Evolutionary conservation across 2,797 vertebrate species (phyloP).

Genomic region (Cirrhinus molitorella): DNA sequence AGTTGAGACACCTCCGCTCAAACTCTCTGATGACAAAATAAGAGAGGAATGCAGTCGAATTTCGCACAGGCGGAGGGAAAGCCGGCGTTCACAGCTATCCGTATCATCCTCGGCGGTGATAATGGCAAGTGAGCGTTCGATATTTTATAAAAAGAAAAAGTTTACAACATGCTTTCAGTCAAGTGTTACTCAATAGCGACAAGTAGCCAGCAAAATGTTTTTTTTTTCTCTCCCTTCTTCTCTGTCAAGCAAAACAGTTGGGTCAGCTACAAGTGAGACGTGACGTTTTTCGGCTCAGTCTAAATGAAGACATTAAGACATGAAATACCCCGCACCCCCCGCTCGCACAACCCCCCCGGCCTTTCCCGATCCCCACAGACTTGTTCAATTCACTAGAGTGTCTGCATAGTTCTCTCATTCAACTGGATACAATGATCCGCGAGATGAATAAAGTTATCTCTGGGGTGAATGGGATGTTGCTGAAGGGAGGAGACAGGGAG

Average conservation of each 20-base stretch:
- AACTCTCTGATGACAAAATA: conserved; percentile 60
- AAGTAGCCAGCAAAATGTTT: conserved; percentile 7
- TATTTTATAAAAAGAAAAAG: conserved; percentile 36
- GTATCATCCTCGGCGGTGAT: conserved; percentile 3
- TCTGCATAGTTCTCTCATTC: conserved; percentile 91
- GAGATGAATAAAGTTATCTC: conserved; percentile 99
- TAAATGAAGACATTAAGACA: conserved; percentile 90
- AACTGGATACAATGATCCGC: conserved; percentile 99
- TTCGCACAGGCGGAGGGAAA: conserved; percentile 48
- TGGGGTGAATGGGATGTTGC: conserved; percentile 94
- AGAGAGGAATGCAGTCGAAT: conserved; percentile 58
- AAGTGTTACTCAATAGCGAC: conserved; percentile 18
- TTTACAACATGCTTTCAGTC: conserved; percentile 12
- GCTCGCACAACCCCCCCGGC: conserved; percentile 58
- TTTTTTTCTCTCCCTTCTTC: not conserved
- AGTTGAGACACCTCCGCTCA: conserved; percentile 62
- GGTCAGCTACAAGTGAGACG: conserved; percentile 46
- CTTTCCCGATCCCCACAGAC: conserved; percentile 67
- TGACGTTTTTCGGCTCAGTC: conserved; percentile 61
- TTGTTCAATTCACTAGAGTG: conserved; percentile 86
- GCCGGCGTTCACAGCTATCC: conserved; percentile 42
- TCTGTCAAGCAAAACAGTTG: conserved; percentile 43
- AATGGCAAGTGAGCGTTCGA: conserved; percentile 30
- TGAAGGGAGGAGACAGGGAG: conserved; percentile 93
- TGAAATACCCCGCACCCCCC: conserved; percentile 77